These are phyloP conservation scores for Spisula solida DNA, from an alignment of 2,888 invertebrate species.

Conservation along the genomic window DNA sequence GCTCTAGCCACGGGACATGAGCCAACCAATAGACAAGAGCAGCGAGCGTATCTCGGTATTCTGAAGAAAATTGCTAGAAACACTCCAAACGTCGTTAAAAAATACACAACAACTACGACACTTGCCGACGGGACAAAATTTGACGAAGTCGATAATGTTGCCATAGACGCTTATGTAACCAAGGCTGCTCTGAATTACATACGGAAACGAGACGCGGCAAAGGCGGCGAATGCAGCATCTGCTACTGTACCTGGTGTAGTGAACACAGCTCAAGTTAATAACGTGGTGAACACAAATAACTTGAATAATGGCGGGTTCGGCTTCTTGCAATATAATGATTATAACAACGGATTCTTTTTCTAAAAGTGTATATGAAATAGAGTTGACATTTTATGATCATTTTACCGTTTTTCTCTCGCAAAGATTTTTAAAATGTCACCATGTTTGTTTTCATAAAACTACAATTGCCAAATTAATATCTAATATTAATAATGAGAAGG, in stretches of 20 bases:
- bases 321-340: background rate
- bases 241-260: background rate
- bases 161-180: background rate
- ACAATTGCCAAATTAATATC: no score
- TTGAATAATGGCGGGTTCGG: background rate
- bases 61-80: constrained; percentile 34
- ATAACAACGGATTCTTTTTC: background rate
- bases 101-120: constrained; percentile 20
- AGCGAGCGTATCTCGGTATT: constrained; percentile 8
- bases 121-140: constrained; percentile 22
- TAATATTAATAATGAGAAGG: no score
- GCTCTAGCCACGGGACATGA: constrained; percentile 25
- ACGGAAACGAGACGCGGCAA: constrained; percentile 15
- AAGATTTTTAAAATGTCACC: no score
- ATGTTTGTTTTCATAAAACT: no score
- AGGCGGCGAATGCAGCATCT: background rate
- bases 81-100: constrained; percentile 7
- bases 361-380: background rate
- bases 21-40: background rate
- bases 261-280: background rate
- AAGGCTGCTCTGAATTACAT: background rate
- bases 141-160: background rate
- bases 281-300: background rate
- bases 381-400: no score
- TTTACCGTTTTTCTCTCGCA: no score